These are phyloP conservation scores for Hemiscyllium ocellatum DNA, from an alignment of 2,113 vertebrate genomes.

Conservation along the genomic window DNA sequence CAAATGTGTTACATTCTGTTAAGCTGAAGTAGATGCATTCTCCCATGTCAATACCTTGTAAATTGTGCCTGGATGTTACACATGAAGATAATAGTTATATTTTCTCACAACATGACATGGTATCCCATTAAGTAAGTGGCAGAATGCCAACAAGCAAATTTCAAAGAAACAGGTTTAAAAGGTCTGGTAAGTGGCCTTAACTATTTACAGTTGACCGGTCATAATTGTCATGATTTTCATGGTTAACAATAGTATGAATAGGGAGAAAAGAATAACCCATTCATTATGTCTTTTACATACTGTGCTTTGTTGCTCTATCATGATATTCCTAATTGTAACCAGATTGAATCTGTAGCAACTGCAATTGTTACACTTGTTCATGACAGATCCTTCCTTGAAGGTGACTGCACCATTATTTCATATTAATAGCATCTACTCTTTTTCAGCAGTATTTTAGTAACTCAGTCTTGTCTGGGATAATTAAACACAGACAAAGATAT, in stretches of 20 bases:
- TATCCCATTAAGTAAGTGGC: background rate
- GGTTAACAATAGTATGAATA: background rate
- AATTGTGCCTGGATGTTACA: background rate
- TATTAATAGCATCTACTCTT: background rate
- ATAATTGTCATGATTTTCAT: background rate
- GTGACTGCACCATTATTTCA: background rate
- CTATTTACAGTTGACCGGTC: background rate
- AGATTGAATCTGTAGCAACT: background rate
- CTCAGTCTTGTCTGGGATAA: background rate
- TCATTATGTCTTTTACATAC: background rate
- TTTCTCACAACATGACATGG: background rate
- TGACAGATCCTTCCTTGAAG: background rate
- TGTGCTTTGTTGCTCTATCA: constrained; percentile 1
- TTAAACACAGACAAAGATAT: background rate
- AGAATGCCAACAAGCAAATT: constrained; percentile 5
- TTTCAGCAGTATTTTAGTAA: background rate
- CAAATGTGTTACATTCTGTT: constrained; percentile 20
- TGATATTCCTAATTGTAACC: background rate
- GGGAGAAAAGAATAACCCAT: background rate
- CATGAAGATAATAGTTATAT: background rate
- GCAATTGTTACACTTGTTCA: background rate
- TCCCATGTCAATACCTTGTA: background rate
- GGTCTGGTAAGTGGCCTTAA: background rate
- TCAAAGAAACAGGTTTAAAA: constrained; percentile 6
- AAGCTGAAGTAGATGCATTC: background rate